Percentiles rank a stretch among this genome's conserved stretches.
Conservation (phyloP, 1,140 invertebrate genomes). For the Eriosoma lanigerum region DNA sequence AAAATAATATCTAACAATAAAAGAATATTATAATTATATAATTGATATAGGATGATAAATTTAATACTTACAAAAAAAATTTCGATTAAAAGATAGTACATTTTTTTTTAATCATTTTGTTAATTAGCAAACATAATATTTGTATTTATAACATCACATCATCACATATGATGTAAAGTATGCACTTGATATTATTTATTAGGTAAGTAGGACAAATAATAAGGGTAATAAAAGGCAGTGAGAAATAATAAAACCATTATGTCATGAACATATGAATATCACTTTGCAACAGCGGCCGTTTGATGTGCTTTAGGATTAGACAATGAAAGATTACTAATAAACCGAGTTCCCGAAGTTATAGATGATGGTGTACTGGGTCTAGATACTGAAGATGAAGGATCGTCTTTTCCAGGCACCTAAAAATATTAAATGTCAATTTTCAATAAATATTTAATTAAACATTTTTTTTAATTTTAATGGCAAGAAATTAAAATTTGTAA, state of each 20-base stretch:
- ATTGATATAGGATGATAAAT: background rate
- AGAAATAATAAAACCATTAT: conserved; percentile 17
- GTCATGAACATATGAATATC: conserved; percentile 16
- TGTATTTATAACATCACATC: background rate
- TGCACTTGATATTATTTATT: conserved; percentile 27
- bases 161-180: too few relatives aligned
- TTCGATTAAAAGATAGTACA: conserved; percentile 1
- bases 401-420: background rate
- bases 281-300: conserved; percentile 40
- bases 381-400: background rate
- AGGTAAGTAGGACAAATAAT: conserved; percentile 18
- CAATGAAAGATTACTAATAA: conserved; percentile 27
- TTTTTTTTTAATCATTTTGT: conserved; percentile 6
- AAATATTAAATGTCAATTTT: background rate
- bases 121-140: conserved; percentile 32
- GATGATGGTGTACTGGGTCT: conserved; percentile 18
- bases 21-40: background rate
- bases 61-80: conserved; percentile 11
- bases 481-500: too few relatives aligned
- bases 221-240: conserved; percentile 33
- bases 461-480: too few relatives aligned
- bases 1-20: conserved; percentile 37
- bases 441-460: background rate
- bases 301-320: conserved; percentile 39
- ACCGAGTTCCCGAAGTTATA: conserved; percentile 21